These are phyloP conservation scores for Bettongia penicillata DNA, from an alignment of 2,113 vertebrate species.

Conservation along the genomic window DNA sequence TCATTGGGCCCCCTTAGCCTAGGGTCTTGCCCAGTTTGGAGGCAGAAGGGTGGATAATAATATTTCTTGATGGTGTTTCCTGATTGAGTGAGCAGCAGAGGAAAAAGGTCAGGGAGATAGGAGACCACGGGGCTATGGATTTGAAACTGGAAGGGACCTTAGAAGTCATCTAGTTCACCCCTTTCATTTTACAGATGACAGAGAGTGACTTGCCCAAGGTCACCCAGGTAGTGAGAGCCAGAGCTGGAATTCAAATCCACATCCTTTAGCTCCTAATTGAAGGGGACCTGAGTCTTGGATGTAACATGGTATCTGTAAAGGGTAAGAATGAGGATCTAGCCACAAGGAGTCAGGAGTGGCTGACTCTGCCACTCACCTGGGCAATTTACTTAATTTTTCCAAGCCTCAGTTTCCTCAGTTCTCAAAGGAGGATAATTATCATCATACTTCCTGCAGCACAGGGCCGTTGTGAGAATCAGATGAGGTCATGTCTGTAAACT, in stretches of 20 bases:
- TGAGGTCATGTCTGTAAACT: not conserved
- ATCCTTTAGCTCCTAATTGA: not conserved
- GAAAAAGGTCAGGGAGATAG: not conserved
- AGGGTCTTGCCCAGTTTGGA: not conserved
- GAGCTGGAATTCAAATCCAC: not conserved
- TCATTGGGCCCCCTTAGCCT: not conserved
- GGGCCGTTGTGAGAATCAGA: not conserved
- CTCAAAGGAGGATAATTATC: not conserved
- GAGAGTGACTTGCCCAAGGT: not conserved
- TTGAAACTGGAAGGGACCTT: not conserved
- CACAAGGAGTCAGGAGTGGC: not conserved
- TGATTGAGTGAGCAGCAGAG: not conserved
- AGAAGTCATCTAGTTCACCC: not conserved
- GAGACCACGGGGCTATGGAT: not conserved
- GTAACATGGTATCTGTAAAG: not conserved
- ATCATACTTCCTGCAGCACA: not conserved
- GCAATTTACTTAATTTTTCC: not conserved
- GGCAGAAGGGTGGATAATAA: not conserved
- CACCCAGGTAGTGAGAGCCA: not conserved
- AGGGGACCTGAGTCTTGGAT: not conserved
- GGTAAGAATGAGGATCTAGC: not conserved
- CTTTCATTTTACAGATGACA: not conserved
- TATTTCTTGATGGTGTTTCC: not conserved
- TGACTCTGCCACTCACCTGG: not conserved
- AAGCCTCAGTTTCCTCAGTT: constrained; percentile 38